Evolutionary conservation across 1,140 invertebrate species (phyloP).

Genomic region (Drosophila ercepeae): DNA sequence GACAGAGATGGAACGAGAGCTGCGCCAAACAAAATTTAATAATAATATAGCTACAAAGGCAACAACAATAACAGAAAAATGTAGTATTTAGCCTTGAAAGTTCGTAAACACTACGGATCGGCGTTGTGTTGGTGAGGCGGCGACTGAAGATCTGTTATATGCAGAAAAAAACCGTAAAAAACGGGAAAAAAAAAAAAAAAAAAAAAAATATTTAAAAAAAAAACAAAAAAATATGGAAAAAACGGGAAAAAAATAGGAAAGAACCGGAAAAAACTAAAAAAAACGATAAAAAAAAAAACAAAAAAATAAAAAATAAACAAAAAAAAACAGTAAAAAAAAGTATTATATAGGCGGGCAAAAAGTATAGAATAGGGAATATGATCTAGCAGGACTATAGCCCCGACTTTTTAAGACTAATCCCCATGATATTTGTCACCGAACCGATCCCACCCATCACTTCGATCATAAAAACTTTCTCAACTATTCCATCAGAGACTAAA

Average conservation of each 20-base stretch:
- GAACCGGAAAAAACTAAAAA: conserved; percentile 18
- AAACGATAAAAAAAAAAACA: too few species aligned
- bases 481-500: neutral
- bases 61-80: conserved; percentile 43
- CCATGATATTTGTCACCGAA: too few species aligned
- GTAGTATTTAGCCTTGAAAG: conserved; percentile 81
- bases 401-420: neutral
- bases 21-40: conserved; percentile 79
- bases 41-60: conserved; percentile 58
- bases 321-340: conserved; percentile 25
- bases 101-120: conserved; percentile 72
- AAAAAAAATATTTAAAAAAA: conserved; percentile 24
- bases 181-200: too few species aligned
- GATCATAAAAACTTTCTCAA: neutral
- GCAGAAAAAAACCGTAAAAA: conserved; percentile 26
- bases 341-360: conserved; percentile 2
- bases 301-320: too few species aligned
- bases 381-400: neutral
- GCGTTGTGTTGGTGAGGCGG: conserved; percentile 14
- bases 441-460: neutral
- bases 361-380: neutral
- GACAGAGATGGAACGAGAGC: conserved; percentile 26
- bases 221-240: conserved; percentile 17
- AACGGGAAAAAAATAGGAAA: too few species aligned
- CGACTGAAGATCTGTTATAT: conserved; percentile 58